Evolutionary conservation across 2,113 vertebrate genomes (phyloP), one percentile per base, ranked within the genome.

Genomic region (Patagioenas fasciata): DNA sequence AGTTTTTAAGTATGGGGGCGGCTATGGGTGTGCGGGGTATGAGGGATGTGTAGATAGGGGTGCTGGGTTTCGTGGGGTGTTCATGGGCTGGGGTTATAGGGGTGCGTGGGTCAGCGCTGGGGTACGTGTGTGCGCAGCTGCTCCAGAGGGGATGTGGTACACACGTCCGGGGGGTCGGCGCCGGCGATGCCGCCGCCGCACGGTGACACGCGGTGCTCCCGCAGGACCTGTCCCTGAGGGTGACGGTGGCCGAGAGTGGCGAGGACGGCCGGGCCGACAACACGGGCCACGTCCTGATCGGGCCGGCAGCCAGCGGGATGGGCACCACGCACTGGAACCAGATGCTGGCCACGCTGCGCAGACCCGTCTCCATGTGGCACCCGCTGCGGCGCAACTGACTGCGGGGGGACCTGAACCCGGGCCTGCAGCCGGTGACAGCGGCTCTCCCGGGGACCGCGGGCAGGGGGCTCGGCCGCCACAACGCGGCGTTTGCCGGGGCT

Each of bases 241-340:
- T 99, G 94, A 99, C 99, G 0, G 99, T 99, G 91, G 99, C 99
- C 1, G 99, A 99, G 97, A 98, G 98, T 61, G 98, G 98, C 9
- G 99, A 99, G 5, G 99, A 99, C 2, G 98, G 99, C 17, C 98
- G 97, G 4, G 98, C 98, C 2, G 99, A 99, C 96, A 99, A 99
- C 94, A 97, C 99, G 15, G 99, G 99, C 88, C 99, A 99, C 1
- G 99, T 99, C 90, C 99, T 99, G 91, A 99, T 99, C 24, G 99
- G 99, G 26, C 99, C 99, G 0, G 93, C 99, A 1, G 98, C 99
- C 96, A 98, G 99, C 0, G 99, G 99, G 19, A 99, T 99, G 98
- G 99, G 99, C 53, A 99, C 98, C 98, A 99, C 99, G 15, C 99
- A 99, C 97, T 99, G 99, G 99, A 99, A 99, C 98, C 99, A 99